Percentiles rank a stretch among this genome's conserved stretches.
These are phyloP conservation scores for Staurois parvus DNA, from an alignment of 2,797 vertebrate genomes.

Conservation along the genomic window DNA sequence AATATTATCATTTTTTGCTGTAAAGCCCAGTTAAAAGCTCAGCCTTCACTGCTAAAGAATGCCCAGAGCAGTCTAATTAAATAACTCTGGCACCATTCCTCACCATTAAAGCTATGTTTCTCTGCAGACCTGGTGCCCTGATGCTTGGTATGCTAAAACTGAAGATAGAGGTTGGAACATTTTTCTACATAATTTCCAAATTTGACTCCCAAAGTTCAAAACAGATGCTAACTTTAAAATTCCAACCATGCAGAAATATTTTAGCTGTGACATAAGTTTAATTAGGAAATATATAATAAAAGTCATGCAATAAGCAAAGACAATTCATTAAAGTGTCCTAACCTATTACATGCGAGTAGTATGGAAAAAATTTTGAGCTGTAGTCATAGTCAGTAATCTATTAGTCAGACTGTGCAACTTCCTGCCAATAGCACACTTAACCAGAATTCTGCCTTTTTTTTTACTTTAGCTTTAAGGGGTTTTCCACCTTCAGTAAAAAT, in stretches of 20 bases:
- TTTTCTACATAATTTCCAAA: slow-evolving; percentile 24
- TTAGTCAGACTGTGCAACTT: slow-evolving; percentile 33
- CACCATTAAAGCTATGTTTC: slow-evolving; percentile 41
- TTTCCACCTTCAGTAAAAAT: neutral
- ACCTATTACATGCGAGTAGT: slow-evolving; percentile 4
- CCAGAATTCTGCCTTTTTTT: neutral
- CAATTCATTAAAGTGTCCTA: slow-evolving; percentile 23
- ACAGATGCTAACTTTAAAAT: slow-evolving; percentile 19
- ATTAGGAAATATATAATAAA: slow-evolving; percentile 29
- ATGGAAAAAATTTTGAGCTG: slow-evolving; percentile 36
- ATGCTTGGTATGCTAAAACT: slow-evolving; percentile 12
- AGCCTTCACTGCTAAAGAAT: slow-evolving; percentile 41
- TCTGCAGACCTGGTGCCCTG: neutral
- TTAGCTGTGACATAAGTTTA: slow-evolving; percentile 18
- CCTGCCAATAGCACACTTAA: neutral
- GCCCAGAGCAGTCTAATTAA: slow-evolving; percentile 46
- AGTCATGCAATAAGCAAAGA: slow-evolving; percentile 31
- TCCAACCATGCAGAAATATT: slow-evolving; percentile 31
- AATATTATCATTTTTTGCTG: slow-evolving; percentile 48
- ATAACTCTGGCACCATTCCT: slow-evolving; percentile 49
- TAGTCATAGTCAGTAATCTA: slow-evolving; percentile 8
- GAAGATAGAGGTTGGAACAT: slow-evolving; percentile 24
- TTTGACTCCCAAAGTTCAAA: slow-evolving; percentile 28
- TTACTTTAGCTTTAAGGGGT: neutral
- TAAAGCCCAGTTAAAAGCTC: slow-evolving; percentile 23